Evolutionary conservation across 2,113 vertebrate genomes (phyloP).

Genomic region (Anoura caudifer): DNA sequence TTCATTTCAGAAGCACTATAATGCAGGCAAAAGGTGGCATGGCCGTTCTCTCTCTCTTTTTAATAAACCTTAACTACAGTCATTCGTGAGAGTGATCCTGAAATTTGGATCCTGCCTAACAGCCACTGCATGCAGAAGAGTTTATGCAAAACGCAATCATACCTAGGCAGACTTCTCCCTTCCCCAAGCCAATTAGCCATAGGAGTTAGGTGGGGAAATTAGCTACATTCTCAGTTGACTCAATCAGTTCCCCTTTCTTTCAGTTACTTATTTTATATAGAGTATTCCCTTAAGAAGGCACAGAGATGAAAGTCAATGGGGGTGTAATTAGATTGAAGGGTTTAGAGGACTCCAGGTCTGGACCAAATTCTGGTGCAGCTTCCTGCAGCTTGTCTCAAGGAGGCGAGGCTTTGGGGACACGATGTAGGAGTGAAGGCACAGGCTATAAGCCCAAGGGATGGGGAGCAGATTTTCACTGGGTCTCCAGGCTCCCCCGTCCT

Average conservation of each 20-base stretch:
- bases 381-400: not conserved
- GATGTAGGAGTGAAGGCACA: rapidly evolving
- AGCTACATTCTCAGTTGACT: not conserved
- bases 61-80: not conserved
- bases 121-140: not conserved
- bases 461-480: not conserved
- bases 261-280: not conserved
- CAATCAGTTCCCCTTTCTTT: not conserved
- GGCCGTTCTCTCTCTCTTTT: not conserved
- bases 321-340: constrained; percentile 14
- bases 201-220: constrained; percentile 15
- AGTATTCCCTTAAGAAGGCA: not conserved
- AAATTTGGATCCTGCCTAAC: constrained; percentile 12
- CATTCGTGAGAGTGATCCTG: not conserved
- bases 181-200: not conserved
- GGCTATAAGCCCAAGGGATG: not conserved
- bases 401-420: not conserved
- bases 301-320: constrained; percentile 4
- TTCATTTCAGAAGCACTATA: not conserved
- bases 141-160: not conserved
- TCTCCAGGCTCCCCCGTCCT: not conserved
- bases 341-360: not conserved
- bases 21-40: not conserved
- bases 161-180: not conserved
- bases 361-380: not conserved